Evolutionary conservation across 2,113 vertebrate species (phyloP), one percentile per base, ranked within the genome.

Genomic region (Heteronetta atricapilla): DNA sequence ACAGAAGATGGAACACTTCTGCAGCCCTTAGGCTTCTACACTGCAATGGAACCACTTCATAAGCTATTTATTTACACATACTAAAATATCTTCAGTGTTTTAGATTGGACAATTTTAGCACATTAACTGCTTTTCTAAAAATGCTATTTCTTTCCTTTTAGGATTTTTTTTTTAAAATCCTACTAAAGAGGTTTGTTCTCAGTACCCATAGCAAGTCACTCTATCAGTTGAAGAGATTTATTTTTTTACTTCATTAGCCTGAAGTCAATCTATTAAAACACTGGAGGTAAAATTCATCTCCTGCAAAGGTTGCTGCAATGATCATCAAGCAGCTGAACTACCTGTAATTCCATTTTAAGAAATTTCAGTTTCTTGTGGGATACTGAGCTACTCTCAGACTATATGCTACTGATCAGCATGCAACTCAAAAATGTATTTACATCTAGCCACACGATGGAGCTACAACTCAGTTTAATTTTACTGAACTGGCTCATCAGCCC

Each of bases 391-490:
- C 31, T 38, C 66, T 42, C 63, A 93, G 38, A 48, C 22, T 3
- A 0, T 0, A 52, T 9, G 20, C 46, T 78, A 44, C n/a, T 28
- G 13, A 63, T n/a, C 40, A 28, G 18, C 22, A 34, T 4, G 26
- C 42, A 92, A 38, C 5, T 3, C 64, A 69, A 68, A 50, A 89
- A 16, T 21, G 59, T 15, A 91, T 83, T 62, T 52, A n/a, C 56
- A 68, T 40, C 66, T 62, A 82, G 73, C 96, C 96, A 96, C 95
- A 94, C 3, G 96, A 97, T 96, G 96, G 95, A 86, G 95, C 96
- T 92, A 80, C 58, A 95, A 29, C 36, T 95, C 95, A 95, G 89
- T 48, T 70, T 60, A 84, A 89, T 68, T 50, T 48, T 14, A 73
- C 9, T 42, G 6, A 55, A 87, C 31, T 29, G 59, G 10, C 18